phyloP scores from a whole-genome alignment of 2,113 vertebrate genomes.

The Scartelaos histophorus region DNA sequence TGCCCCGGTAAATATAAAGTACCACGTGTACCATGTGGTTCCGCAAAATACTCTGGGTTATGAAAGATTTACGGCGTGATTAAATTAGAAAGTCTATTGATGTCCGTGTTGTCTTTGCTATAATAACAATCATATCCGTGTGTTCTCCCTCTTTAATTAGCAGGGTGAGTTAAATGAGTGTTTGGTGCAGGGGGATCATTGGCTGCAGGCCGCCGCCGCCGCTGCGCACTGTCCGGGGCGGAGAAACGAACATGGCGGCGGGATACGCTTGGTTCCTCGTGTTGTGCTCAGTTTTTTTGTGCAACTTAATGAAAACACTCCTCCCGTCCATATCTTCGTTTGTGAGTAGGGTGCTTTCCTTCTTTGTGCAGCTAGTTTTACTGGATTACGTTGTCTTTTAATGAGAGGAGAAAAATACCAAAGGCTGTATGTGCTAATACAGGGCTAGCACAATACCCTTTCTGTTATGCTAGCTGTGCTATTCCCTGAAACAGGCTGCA shows the following conservation, averaged over 20 bases:
- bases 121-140: neutral
- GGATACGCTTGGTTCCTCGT: constrained; percentile 74
- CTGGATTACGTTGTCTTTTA: accelerated
- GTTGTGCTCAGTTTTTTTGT: constrained; percentile 73
- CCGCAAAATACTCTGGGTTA: too few species aligned
- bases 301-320: constrained; percentile 75
- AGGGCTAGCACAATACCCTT: constrained; percentile 21
- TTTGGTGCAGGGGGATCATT: constrained; percentile 7
- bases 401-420: neutral
- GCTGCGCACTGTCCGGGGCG: neutral
- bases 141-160: neutral
- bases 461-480: neutral
- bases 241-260: constrained; percentile 72
- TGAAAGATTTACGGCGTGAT: too few species aligned
- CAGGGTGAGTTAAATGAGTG: neutral
- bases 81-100: too few species aligned
- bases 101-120: neutral
- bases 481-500: constrained; percentile 2
- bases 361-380: neutral
- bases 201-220: neutral
- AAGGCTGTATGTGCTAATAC: neutral
- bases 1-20: too few species aligned
- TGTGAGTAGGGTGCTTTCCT: constrained; percentile 63
- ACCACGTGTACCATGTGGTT: too few species aligned
- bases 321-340: constrained; percentile 72